Evolutionary conservation across 2,888 invertebrate genomes (phyloP), one percentile per base, ranked within the genome.

Genomic region (Caenorhabditis angaria): DNA sequence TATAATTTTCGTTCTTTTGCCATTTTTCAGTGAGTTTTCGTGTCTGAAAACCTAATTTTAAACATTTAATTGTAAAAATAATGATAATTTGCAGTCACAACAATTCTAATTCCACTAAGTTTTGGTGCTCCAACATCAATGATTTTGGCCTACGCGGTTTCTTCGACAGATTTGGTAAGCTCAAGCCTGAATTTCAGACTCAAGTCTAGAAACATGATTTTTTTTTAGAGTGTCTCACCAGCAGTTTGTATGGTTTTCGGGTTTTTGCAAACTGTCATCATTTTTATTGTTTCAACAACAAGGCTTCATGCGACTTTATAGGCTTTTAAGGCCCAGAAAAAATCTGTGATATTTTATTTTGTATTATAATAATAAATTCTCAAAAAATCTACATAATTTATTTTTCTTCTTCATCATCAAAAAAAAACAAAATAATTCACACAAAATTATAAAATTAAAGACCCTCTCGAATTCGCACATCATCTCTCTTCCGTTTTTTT

Each of bases 241-340:
- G 78, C 76, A 80, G 76, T 82, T 50, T 85, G 84, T 56, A 70
- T 79, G 35, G 51, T 82, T 12, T 69, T 84, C 56, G 85, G 85
- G 10, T 66, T 77, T 32, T 63, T 79, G 12, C 84, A 84, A 64
- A 83, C 84, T 10, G 60, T 81, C 18, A 48, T 82, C 28, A 69
- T 82, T 24, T 61, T 82, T 27, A 55, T 82, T 22, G 70, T 77
- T 18, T 84, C 84, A 6, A 74, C 80, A 55, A 70, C 78, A 14
- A 64, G 81, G 65, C 69, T 84, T 32, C 76, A 84, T 14, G 83
- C 81, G n/a, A 82, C 83, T 14, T n/a, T n/a, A n/a, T n/a, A n/a
- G n/a, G n/a, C n/a, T n/a, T n/a, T n/a, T n/a, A n/a, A n/a, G n/a
- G n/a, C n/a, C n/a, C n/a, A n/a, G n/a, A n/a, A n/a, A n/a, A n/a